Evolutionary conservation across 2,113 vertebrate species (phyloP).

Genomic region (Brachirus orientalis): DNA sequence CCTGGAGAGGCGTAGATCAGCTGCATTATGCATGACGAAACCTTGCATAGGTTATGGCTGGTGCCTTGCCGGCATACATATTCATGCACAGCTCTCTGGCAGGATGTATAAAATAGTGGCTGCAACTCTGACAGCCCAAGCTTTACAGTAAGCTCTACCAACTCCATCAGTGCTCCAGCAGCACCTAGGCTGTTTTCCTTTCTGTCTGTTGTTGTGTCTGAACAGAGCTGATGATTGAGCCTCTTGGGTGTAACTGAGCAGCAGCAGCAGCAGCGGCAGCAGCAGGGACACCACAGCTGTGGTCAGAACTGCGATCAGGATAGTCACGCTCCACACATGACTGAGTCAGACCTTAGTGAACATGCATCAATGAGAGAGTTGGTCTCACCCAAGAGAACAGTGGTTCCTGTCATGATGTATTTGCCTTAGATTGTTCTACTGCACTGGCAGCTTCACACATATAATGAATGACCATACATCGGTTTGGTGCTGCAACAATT

Average conservation of each 20-base stretch:
- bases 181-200: slow-evolving; percentile 22
- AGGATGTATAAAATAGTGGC: slow-evolving; percentile 78
- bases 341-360: not conserved
- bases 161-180: slow-evolving; percentile 53
- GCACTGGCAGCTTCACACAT: too few relatives aligned
- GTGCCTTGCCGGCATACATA: slow-evolving; percentile 77
- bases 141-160: slow-evolving; percentile 36
- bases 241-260: slow-evolving; percentile 61
- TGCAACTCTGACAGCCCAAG: slow-evolving; percentile 67
- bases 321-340: slow-evolving; percentile 14
- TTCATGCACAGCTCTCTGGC: slow-evolving; percentile 73
- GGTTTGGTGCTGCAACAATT: not conserved
- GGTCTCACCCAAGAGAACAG: not conserved
- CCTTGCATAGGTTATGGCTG: slow-evolving; percentile 82
- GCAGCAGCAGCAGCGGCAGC: slow-evolving; percentile 23
- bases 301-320: slow-evolving; percentile 32
- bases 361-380: not conserved
- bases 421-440: not conserved
- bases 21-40: slow-evolving; percentile 83
- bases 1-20: slow-evolving; percentile 73
- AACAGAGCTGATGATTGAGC: slow-evolving; percentile 59
- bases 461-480: not conserved
- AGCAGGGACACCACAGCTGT: slow-evolving; percentile 29
- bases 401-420: not conserved
- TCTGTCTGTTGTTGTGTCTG: slow-evolving; percentile 44